Percentiles rank a stretch among this genome's conserved stretches.
phyloP scores from a whole-genome alignment of 2,113 vertebrate species.

The Lynx canadensis region DNA sequence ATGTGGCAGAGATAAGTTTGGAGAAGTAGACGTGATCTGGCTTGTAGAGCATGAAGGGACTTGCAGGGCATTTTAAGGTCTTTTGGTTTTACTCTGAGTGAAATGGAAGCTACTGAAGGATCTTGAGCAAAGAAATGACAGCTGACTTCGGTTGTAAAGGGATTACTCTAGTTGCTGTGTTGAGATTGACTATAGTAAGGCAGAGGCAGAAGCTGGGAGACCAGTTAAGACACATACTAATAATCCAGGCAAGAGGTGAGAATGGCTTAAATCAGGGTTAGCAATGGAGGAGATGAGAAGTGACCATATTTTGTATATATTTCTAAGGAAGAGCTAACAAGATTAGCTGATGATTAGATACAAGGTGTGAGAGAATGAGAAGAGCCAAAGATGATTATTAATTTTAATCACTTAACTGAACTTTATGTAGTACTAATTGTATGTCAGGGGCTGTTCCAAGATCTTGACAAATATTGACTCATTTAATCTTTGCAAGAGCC shows the following conservation, averaged over 20 bases:
- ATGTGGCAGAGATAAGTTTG: not conserved
- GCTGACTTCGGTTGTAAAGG: not conserved
- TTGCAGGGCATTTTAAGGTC: not conserved
- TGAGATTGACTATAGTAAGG: not conserved
- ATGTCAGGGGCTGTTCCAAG: not conserved
- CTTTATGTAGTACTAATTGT: slow-evolving; percentile 25
- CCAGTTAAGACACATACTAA: not conserved
- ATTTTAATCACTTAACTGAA: slow-evolving; percentile 53
- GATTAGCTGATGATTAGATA: not conserved
- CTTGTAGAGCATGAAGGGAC: not conserved
- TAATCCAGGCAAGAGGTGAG: slow-evolving; percentile 46
- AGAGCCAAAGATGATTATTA: not conserved
- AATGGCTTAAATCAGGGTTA: not conserved
- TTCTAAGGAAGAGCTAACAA: not conserved
- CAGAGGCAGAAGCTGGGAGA: not conserved
- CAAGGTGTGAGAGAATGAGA: not conserved
- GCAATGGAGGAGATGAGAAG: not conserved
- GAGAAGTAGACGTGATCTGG: not conserved
- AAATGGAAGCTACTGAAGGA: not conserved
- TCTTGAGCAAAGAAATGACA: not conserved
- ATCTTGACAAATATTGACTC: slow-evolving; percentile 26
- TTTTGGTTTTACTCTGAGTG: not conserved
- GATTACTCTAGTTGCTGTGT: not conserved
- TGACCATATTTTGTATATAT: not conserved
- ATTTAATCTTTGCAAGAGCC: not conserved